Evolutionary conservation across 1,140 invertebrate species (phyloP), one percentile per base, ranked within the genome.

Genomic region (Pachypeltis micranthus): DNA sequence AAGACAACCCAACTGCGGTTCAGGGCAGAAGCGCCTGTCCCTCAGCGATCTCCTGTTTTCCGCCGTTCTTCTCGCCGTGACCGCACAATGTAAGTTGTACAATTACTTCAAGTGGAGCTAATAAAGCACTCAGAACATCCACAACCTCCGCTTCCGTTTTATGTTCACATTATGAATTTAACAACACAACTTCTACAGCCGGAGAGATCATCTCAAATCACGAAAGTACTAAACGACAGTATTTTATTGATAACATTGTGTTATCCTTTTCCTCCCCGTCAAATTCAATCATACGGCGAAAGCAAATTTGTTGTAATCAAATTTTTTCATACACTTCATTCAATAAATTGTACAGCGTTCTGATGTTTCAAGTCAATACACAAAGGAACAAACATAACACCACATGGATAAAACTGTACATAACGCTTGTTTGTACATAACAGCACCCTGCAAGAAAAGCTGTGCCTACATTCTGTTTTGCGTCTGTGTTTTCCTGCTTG

Each of bases 1-100:
- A 7, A n/a, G n/a, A 7, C 3, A 21, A 25, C 23, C 23, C 55
- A 3, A 19, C 55, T 26, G 23, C 55, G 55, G 55, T 19, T 57
- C 55, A 7, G 55, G 55, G 12, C 55, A 57, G 25, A 25, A 25
- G 23, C 27, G 24, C 25, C 27, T 57, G 23, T 28, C 23, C 12
- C 55, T 57, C 24, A 57, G 27, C 19, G 23, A 57, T 19, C 55
- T 57, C 55, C 55, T 57, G 7, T 57, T 57, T 14, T 25, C 55
- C 2, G 55, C 55, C 23, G 25, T 57, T 28, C 55, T 57, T 4
- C 55, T 57, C 55, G 24, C 24, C 55, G 23, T 28, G 55, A 26
- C 55, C 23, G 55, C 55, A 57, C 55, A 57, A 57, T 57, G 55
- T 57, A 57, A 57, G 55, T 51, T 51, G 47, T 51, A 51, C 47